These are phyloP conservation scores for Menura novaehollandiae DNA, from an alignment of 2,113 vertebrate genomes.

Conservation along the genomic window DNA sequence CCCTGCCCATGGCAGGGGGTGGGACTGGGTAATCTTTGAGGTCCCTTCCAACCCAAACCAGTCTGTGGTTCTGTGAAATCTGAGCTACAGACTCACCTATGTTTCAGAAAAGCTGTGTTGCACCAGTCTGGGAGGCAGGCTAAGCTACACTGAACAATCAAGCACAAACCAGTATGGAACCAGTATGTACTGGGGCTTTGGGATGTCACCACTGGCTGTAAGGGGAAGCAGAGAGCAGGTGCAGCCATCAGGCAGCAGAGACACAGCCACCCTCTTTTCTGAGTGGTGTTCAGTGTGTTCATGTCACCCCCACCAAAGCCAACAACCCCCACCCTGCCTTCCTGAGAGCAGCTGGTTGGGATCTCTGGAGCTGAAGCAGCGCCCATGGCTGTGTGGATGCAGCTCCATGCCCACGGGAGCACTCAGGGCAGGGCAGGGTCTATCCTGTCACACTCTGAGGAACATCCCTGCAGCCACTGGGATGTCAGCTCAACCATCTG, in stretches of 20 bases:
- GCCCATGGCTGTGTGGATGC: rapidly evolving
- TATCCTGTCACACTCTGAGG: not conserved
- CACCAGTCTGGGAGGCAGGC: not conserved
- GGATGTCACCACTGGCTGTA: not conserved
- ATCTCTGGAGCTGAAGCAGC: not conserved
- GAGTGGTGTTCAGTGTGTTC: not conserved
- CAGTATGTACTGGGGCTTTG: not conserved
- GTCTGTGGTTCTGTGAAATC: not conserved
- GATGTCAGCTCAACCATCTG: not conserved
- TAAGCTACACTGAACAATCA: not conserved
- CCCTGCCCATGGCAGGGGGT: no score
- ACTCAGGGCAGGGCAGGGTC: not conserved
- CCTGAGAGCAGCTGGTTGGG: not conserved
- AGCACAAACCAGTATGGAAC: not conserved
- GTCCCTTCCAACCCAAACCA: not conserved
- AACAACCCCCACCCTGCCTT: not conserved
- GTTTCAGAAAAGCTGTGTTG: not conserved
- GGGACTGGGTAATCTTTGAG: not conserved
- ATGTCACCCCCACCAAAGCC: not conserved
- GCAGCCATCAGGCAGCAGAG: not conserved
- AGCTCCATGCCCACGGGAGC: not conserved
- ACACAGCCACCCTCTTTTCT: not conserved
- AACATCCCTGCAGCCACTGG: not conserved
- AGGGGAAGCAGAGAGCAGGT: not conserved
- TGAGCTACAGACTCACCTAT: rapidly evolving